Evolutionary conservation across 2,888 invertebrate species (phyloP), one percentile per base, ranked within the genome.

Genomic region (Drosophila fulvimacula): DNA sequence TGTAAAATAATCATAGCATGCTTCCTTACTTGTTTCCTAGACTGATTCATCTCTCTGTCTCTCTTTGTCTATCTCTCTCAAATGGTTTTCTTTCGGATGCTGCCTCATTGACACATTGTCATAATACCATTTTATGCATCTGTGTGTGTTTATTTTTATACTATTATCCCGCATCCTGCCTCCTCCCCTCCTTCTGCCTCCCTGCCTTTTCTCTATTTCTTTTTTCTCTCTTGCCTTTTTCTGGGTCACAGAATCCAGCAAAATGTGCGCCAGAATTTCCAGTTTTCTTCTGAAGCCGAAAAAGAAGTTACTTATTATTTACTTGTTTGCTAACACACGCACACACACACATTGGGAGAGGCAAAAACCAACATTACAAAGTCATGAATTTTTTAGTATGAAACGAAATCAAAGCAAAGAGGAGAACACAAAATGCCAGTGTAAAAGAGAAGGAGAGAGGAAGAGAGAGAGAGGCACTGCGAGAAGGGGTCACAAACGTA

Each of bases 391-490:
- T 73, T 46, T 70, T 70, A n/a, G 71, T 71, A 63, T 73, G 60
- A 81, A 83, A 74, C 82, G 72, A 89, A 84, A 89, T 89, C 87
- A 89, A 84, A 89, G 76, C 73, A 83, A 76, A 76, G 62, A 64
- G 68, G 56, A 64, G 60, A 58, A 71, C 57, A 38, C 39, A 58
- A 21, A 56, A 34, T 34, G 34, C 30, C 38, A 51, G 63, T 57
- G 61, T 19, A 49, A 52, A 62, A 30, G 51, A 36, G 46, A 69
- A 55, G 0, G 53, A 19, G 32, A 32, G 51, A 44, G 17, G 6
- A n/a, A 15, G 15, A 15, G 48, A 6, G 21, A n/a, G 51, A 21
- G 52, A 32, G 19, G 56, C 62, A n/a, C 36, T 19, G 41, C 65
- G 52, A 55, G 11, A 6, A 36, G 48, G 30, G 46, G 30, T 15